A percentile compares a stretch with the other conserved stretches of the same genome.
These are phyloP conservation scores for Brachionus paranguensis DNA, from an alignment of 1,140 invertebrate genomes.

Conservation along the genomic window DNA sequence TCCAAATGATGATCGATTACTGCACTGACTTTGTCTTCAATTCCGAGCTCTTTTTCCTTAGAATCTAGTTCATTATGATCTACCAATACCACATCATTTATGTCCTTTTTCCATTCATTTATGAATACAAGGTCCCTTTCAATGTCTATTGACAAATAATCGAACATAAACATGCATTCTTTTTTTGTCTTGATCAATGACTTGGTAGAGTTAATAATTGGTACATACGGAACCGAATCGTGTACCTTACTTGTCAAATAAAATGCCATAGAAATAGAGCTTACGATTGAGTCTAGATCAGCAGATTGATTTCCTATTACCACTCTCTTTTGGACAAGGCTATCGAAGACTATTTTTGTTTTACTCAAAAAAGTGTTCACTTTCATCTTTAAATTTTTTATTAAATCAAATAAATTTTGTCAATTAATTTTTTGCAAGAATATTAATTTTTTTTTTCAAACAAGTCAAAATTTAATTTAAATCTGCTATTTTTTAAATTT, in stretches of 20 bases:
- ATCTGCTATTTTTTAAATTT: neutral
- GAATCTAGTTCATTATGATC: constrained; percentile 36
- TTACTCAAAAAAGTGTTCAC: neutral
- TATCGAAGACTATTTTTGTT: neutral
- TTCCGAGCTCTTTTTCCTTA: neutral
- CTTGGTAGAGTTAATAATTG: constrained; percentile 10
- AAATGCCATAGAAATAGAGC: constrained; percentile 22
- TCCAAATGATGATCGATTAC: constrained; percentile 36
- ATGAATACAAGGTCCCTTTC: neutral
- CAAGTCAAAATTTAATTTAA: neutral
- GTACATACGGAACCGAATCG: neutral
- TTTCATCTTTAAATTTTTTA: neutral
- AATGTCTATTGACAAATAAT: neutral
- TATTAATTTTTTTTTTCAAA: neutral
- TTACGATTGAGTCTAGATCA: constrained; percentile 39
- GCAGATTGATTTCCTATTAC: constrained; percentile 34
- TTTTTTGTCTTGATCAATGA: constrained; percentile 12
- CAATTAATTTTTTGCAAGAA: no score
- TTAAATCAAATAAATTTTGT: neutral
- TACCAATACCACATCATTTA: neutral
- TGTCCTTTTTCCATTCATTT: neutral
- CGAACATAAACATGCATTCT: constrained; percentile 36
- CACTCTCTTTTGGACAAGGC: neutral
- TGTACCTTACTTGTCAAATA: neutral
- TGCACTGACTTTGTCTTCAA: neutral